phyloP scores from a whole-genome alignment of 2,888 invertebrate species.

The Lochmaea capreae region DNA sequence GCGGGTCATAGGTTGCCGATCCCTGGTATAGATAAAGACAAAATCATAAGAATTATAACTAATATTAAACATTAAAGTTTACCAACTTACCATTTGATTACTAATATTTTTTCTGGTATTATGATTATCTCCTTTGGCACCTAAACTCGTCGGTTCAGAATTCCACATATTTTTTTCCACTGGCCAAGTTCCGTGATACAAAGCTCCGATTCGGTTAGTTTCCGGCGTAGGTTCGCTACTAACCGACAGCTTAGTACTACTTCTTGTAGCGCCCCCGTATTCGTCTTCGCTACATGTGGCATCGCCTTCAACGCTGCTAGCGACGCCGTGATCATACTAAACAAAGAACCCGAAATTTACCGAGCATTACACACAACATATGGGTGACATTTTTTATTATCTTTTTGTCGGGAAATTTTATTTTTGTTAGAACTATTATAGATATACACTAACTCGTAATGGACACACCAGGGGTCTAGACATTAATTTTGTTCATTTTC shows the following conservation, averaged over 20 bases:
- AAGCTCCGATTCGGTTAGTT: slow-evolving; percentile 59
- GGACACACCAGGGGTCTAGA: no score
- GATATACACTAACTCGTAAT: no score
- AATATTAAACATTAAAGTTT: not conserved
- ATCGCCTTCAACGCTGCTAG: slow-evolving; percentile 46
- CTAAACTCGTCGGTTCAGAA: slow-evolving; percentile 60
- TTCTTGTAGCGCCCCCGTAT: slow-evolving; percentile 48
- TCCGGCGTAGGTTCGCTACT: slow-evolving; percentile 61
- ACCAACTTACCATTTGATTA: slow-evolving; percentile 40
- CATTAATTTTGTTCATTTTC: no score
- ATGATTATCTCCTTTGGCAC: slow-evolving; percentile 29
- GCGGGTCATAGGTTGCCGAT: no score
- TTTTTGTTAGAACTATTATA: no score
- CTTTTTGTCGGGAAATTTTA: no score
- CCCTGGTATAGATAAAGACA: no score
- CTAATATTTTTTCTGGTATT: slow-evolving; percentile 28
- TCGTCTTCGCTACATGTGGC: slow-evolving; percentile 59
- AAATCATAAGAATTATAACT: not conserved
- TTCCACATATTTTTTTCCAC: slow-evolving; percentile 67
- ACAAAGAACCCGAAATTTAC: slow-evolving; percentile 5
- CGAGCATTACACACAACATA: not conserved
- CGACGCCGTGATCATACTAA: slow-evolving; percentile 49
- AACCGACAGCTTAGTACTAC: slow-evolving; percentile 60
- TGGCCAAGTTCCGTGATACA: slow-evolving; percentile 75
- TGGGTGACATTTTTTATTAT: not conserved